Base-by-base conservation (phyloP, 2,797 vertebrate species). In the Bufotes viridis region DNA sequence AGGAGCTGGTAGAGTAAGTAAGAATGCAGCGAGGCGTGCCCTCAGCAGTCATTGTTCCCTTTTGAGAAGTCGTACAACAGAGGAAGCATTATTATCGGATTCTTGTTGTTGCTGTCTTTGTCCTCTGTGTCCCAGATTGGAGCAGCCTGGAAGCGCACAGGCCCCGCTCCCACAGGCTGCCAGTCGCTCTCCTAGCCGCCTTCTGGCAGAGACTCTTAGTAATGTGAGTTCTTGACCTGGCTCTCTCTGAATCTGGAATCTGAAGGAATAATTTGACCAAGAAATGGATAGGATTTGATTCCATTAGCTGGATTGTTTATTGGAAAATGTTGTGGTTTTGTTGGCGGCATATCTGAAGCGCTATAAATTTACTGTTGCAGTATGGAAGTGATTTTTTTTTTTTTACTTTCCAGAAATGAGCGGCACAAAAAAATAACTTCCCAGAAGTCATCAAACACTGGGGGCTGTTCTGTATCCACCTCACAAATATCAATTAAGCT, bases 271-370 rank as follows among this genome's bases (percentile, higher is more conserved):
- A 72, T 85, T 63, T 81, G 42, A 78, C 63, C 63, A 79, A 88
- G 63, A 74, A 75, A 80, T n/a, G 65, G 22, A 88, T 81, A 81
- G 53, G 42, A 72, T 60, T 87, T 7, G 15, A 65, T 17, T 51
- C 67, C 76, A 74, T 51, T 57, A 85, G 67, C 76, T 85, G 67
- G 81, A 84, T 69, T 34, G 74, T 67, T 69, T 84, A 70, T 70
- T 79, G 81, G 81, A 88, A 88, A 88, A 84, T 67, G 80, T 81
- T 57, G 82, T 63, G 82, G 82, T 80, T 88, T 22, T 42, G 76
- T 70, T 84, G 81, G 76, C 87, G 13, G 42, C n/a, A 10, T 72
- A 53, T 58, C 81, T 88, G 70, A 22, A 84, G 57, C 12, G 34
- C 76, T 88, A 49, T 88, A 85, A 81, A 85, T 74, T 80, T n/a